Percentiles rank a stretch among this genome's conserved stretches.
phyloP scores from a whole-genome alignment of 2,797 vertebrate genomes.

The Merluccius polli region DNA sequence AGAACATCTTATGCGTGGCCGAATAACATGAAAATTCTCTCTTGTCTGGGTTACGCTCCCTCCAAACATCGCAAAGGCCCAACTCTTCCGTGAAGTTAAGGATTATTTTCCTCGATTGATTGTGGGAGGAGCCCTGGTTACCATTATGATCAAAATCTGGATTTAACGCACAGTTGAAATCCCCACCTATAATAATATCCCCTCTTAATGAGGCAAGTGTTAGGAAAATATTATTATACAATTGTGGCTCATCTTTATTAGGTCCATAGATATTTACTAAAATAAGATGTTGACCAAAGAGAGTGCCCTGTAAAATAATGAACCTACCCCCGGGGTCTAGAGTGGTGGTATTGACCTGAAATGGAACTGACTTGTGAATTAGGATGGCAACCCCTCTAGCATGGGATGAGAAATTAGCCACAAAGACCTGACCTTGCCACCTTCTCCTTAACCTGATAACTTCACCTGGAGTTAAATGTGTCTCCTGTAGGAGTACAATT shows the following conservation, averaged over 20 bases:
- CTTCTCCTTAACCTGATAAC: too few species aligned
- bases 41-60: too few species aligned
- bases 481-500: too few species aligned
- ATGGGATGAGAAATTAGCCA: too few species aligned
- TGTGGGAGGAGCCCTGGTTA: background rate
- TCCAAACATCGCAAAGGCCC: background rate
- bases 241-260: background rate
- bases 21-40: background rate
- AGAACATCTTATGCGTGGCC: background rate
- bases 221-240: background rate
- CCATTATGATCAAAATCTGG: background rate
- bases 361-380: background rate
- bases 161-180: background rate
- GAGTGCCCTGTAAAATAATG: background rate
- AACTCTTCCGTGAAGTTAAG: background rate
- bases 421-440: too few species aligned
- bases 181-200: background rate
- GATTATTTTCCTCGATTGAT: conserved; percentile 1
- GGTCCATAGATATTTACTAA: background rate
- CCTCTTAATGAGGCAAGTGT: conserved; percentile 4
- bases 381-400: too few species aligned
- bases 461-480: too few species aligned
- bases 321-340: background rate
- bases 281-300: background rate
- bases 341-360: conserved; percentile 1